Evolutionary conservation across 2,888 invertebrate species (phyloP).

Genomic region (Drosophila diplacantha): DNA sequence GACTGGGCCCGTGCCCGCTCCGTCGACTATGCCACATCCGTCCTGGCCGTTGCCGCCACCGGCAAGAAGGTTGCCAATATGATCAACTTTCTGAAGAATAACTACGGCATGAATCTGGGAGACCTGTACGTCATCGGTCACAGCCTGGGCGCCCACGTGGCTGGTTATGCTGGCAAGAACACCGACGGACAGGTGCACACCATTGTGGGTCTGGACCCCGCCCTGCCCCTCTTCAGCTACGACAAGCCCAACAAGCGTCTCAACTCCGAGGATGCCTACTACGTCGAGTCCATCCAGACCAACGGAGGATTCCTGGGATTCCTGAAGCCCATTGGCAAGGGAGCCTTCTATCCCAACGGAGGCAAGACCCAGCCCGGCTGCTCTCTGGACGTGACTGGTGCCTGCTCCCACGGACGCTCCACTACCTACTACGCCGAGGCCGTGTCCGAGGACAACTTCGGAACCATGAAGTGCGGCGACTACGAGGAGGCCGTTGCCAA

Average conservation of each 20-base stretch:
- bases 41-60: slow-evolving; percentile 74
- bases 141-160: slow-evolving; percentile 81
- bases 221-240: slow-evolving; percentile 71
- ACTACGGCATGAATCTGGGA: slow-evolving; percentile 78
- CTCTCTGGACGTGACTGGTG: slow-evolving; percentile 74
- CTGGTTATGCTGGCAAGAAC: slow-evolving; percentile 81
- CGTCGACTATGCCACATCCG: slow-evolving; percentile 80
- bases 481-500: slow-evolving; percentile 61
- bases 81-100: slow-evolving; percentile 76
- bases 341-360: slow-evolving; percentile 80
- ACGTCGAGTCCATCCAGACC: no score
- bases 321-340: slow-evolving; percentile 76
- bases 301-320: slow-evolving; percentile 73
- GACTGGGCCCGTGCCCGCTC: slow-evolving; percentile 81
- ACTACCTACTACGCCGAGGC: slow-evolving; percentile 78
- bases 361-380: slow-evolving; percentile 80
- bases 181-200: slow-evolving; percentile 80
- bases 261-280: slow-evolving; percentile 22
- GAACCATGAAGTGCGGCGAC: slow-evolving; percentile 63
- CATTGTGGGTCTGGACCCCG: slow-evolving; percentile 79
- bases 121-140: slow-evolving; percentile 80
- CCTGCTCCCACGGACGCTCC: slow-evolving; percentile 78
- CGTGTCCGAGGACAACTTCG: slow-evolving; percentile 69
- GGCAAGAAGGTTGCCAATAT: slow-evolving; percentile 69
- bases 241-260: slow-evolving; percentile 63